Evolutionary conservation across 2,797 vertebrate genomes (phyloP).

Genomic region (Catostomus latipinnis): DNA sequence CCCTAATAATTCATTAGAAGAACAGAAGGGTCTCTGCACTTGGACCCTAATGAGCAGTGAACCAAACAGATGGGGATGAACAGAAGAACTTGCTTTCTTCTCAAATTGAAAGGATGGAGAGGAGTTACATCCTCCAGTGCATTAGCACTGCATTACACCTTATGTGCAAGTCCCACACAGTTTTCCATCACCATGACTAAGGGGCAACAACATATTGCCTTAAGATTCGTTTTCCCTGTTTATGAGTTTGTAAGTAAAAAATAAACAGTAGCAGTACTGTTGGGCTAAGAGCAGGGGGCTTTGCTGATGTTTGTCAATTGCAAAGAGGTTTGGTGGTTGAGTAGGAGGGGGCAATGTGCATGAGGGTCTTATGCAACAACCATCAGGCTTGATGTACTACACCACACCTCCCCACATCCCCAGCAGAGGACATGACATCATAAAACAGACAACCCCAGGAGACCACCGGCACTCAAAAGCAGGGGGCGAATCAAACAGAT

Average conservation of each 20-base stretch:
- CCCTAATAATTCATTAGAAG: too few species aligned
- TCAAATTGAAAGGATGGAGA: too few species aligned
- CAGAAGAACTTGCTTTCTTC: too few species aligned
- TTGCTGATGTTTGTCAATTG: conserved; percentile 36
- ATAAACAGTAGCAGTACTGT: conserved; percentile 36
- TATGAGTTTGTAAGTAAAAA: neutral
- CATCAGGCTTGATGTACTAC: conserved; percentile 31
- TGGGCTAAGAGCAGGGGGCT: conserved; percentile 29
- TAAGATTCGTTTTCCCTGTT: too few species aligned
- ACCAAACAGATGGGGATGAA: too few species aligned
- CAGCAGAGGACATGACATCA: conserved; percentile 45
- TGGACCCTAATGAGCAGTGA: too few species aligned
- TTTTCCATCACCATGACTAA: too few species aligned
- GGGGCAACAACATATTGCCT: too few species aligned
- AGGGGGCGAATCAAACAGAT: conserved; percentile 30
- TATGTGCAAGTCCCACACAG: too few species aligned
- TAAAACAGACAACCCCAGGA: neutral
- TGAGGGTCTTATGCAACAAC: conserved; percentile 48
- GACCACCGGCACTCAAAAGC: conserved; percentile 27
- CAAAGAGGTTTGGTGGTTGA: conserved; percentile 23
- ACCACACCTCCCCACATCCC: conserved; percentile 23
- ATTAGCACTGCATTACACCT: too few species aligned
- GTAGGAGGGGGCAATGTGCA: neutral
- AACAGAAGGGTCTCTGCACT: too few species aligned
- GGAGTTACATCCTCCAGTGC: too few species aligned